Evolutionary conservation across 2,888 invertebrate species (phyloP), one percentile per base, ranked within the genome.

Genomic region (Priocnemis perturbator): DNA sequence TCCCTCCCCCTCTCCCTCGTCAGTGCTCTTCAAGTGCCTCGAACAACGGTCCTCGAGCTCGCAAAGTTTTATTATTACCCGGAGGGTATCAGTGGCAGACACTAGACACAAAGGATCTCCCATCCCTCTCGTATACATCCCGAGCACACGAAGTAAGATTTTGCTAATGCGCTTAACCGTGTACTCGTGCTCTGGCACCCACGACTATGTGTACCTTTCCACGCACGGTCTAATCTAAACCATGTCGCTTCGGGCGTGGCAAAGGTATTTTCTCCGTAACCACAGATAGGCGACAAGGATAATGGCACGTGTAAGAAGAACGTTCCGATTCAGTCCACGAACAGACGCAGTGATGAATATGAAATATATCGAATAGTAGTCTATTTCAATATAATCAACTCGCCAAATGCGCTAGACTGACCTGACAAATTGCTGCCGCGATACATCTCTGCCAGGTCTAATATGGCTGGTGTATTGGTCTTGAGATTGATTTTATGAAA

Each of bases 1-100:
- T n/a, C n/a, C n/a, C n/a, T n/a, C n/a, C n/a, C n/a, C n/a, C n/a
- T n/a, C n/a, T n/a, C n/a, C n/a, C 9, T 26, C 50, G 11, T 11
- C 26, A 23, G 17, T 48, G 59, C 55, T 67, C 70, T 56, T 50
- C 45, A 64, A 62, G 62, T 61, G 50, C 11, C 62, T 66, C 67
- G 74, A 81, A 79, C 77, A 71, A 72, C 48, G 68, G 73, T 78
- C 73, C 81, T 76, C 69, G 67, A 74, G 71, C 67, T 61, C 71
- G 70, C 76, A 77, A 83, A 83, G 80, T 83, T 83, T 83, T 83
- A 83, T 83, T 83, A 83, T 83, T 82, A 76, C 83, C 80, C 77
- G 72, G 67, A 76, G 79, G 78, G 64, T 79, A 79, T 79, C 77
- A 61, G 64, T 63, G 71, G 48, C 74, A 20, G 74, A 61, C 69